Percentiles rank a stretch among this genome's conserved stretches.
Conservation (phyloP, 2,888 invertebrate genomes). For the Mycalesis mineus region DNA sequence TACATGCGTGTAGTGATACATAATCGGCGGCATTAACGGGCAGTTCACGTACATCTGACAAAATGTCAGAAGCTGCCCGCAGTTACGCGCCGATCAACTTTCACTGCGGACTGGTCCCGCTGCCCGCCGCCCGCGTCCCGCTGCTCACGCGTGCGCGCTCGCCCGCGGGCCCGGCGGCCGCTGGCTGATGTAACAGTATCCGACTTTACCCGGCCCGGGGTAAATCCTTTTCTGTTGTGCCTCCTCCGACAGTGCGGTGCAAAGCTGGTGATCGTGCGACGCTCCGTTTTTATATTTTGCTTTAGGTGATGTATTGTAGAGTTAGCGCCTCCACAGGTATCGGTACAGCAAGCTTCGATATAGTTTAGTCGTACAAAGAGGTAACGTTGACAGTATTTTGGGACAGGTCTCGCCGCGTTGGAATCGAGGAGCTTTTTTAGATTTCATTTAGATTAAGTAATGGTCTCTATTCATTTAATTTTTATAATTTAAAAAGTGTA, state of each 20-base stretch:
- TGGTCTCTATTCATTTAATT: too few species aligned
- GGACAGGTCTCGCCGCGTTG: too few species aligned
- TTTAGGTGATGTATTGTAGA: constrained; percentile 21
- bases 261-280: constrained; percentile 26
- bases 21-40: constrained; percentile 28
- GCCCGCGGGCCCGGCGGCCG: constrained; percentile 18
- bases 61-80: constrained; percentile 44
- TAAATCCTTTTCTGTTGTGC: constrained; percentile 7
- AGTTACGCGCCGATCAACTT: constrained; percentile 50
- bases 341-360: too few species aligned
- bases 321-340: background rate
- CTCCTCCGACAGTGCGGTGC: constrained; percentile 11
- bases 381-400: too few species aligned
- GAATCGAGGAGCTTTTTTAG: too few species aligned
- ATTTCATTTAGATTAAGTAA: too few species aligned
- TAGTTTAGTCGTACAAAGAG: too few species aligned
- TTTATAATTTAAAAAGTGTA: too few species aligned
- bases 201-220: constrained; percentile 9
- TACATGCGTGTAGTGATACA: too few species aligned
- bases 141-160: constrained; percentile 31
- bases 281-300: constrained; percentile 25
- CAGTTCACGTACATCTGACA: constrained; percentile 46
- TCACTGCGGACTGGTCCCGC: constrained; percentile 48
- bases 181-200: constrained; percentile 27
- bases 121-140: constrained; percentile 21